Conservation (phyloP, 2,888 invertebrate species). For the Lasius fuliginosus region DNA sequence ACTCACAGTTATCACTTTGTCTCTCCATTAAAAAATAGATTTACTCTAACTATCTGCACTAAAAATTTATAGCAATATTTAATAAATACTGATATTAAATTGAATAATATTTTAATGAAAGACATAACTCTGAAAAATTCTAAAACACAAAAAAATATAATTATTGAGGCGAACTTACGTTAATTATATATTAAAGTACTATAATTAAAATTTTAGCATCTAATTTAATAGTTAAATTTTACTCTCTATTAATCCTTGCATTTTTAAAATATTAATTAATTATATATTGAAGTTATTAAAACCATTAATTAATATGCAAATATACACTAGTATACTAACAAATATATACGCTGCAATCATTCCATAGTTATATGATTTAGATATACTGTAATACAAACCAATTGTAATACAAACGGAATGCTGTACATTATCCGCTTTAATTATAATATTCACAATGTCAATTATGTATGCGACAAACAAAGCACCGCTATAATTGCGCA, state of each 20-base stretch:
- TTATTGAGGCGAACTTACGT: neutral
- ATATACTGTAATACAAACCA: constrained; percentile 67
- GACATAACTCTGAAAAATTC: neutral
- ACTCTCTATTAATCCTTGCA: too few relatives aligned
- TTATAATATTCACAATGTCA: constrained; percentile 62
- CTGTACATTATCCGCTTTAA: constrained; percentile 45
- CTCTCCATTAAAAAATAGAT: neutral
- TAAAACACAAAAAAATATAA: neutral
- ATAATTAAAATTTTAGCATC: neutral
- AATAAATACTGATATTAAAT: neutral
- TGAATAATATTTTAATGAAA: neutral
- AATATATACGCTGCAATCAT: neutral
- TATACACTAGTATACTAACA: neutral
- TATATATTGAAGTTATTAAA: neutral
- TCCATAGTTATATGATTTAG: neutral
- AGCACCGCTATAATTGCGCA: constrained; percentile 80
- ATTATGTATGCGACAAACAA: constrained; percentile 78
- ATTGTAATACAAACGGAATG: constrained; percentile 67
- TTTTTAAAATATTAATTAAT: too few relatives aligned
- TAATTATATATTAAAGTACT: neutral
- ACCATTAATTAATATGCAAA: neutral
- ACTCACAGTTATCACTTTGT: neutral
- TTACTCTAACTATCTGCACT: neutral
- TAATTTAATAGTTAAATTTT: neutral
- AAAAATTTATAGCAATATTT: neutral